Conservation (phyloP, 1,140 invertebrate species). For the Caenorhabditis briggsae region DNA sequence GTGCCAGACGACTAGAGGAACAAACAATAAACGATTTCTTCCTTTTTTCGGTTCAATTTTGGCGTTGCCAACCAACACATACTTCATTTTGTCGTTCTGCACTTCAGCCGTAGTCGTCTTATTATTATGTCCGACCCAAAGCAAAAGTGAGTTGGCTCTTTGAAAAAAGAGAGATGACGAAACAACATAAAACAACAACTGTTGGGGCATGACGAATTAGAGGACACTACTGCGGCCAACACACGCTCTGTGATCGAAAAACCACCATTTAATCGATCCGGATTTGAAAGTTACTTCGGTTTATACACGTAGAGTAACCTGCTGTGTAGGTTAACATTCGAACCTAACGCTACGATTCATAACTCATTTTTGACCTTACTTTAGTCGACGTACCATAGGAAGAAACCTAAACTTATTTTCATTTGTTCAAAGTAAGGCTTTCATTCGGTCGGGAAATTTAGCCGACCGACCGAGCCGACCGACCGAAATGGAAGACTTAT, state of each 20-base stretch:
- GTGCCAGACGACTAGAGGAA: background rate
- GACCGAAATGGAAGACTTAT: too few relatives aligned
- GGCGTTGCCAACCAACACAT: constrained; percentile 11
- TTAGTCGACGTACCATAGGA: too few relatives aligned
- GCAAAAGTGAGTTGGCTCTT: background rate
- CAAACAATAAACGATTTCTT: constrained; percentile 12
- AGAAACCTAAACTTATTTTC: too few relatives aligned
- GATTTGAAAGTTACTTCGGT: too few relatives aligned
- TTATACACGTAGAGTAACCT: too few relatives aligned
- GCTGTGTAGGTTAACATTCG: too few relatives aligned
- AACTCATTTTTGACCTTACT: too few relatives aligned
- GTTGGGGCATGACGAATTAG: background rate
- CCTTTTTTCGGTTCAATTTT: background rate
- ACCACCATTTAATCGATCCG: background rate
- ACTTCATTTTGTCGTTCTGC: background rate
- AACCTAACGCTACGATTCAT: too few relatives aligned
- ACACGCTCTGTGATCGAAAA: background rate
- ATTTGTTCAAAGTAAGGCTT: too few relatives aligned
- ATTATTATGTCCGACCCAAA: constrained; percentile 16
- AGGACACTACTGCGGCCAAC: background rate
- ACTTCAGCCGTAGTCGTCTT: background rate
- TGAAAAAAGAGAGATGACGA: background rate
- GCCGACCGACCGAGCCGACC: too few relatives aligned
- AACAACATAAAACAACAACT: background rate
- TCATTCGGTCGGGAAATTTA: too few relatives aligned